Evolutionary conservation across 2,888 invertebrate genomes (phyloP).

Genomic region (Marronus borbonicus): DNA sequence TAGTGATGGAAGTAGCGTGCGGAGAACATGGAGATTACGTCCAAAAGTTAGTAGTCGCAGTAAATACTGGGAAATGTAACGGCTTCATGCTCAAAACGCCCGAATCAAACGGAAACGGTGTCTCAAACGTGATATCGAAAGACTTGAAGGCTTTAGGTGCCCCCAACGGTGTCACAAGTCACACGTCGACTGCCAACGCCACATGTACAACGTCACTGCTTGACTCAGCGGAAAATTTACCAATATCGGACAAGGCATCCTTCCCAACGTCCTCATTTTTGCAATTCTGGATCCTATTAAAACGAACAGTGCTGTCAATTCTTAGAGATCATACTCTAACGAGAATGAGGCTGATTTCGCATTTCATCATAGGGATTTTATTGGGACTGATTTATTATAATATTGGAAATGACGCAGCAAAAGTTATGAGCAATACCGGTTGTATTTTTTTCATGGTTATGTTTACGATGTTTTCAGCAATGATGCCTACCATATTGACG

Average conservation of each 20-base stretch:
- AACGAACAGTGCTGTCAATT: slow-evolving; percentile 87
- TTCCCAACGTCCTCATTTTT: slow-evolving; percentile 88
- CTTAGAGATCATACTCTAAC: slow-evolving; percentile 91
- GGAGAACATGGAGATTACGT: slow-evolving; percentile 95
- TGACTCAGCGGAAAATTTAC: slow-evolving; percentile 68
- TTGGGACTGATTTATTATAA: slow-evolving; percentile 95
- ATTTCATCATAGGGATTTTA: slow-evolving; percentile 90
- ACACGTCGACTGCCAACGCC: slow-evolving; percentile 69
- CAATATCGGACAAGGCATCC: slow-evolving; percentile 72
- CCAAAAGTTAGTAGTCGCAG: slow-evolving; percentile 86
- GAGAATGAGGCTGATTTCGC: slow-evolving; percentile 88
- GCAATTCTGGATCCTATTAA: slow-evolving; percentile 91
- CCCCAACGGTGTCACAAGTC: slow-evolving; percentile 64
- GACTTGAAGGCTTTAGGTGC: slow-evolving; percentile 69
- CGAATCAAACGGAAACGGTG: slow-evolving; percentile 70
- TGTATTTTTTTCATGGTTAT: slow-evolving; percentile 97
- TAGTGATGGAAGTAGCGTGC: slow-evolving; percentile 96
- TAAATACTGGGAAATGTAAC: slow-evolving; percentile 85
- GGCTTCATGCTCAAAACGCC: slow-evolving; percentile 67
- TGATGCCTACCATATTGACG: slow-evolving; percentile 98
- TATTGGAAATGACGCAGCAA: slow-evolving; percentile 93
- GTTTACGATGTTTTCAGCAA: slow-evolving; percentile 97
- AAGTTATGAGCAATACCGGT: slow-evolving; percentile 95
- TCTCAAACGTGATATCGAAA: slow-evolving; percentile 75
- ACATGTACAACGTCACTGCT: slow-evolving; percentile 72